Conservation (phyloP, 2,113 vertebrate genomes). For the Myiopsitta monachus region DNA sequence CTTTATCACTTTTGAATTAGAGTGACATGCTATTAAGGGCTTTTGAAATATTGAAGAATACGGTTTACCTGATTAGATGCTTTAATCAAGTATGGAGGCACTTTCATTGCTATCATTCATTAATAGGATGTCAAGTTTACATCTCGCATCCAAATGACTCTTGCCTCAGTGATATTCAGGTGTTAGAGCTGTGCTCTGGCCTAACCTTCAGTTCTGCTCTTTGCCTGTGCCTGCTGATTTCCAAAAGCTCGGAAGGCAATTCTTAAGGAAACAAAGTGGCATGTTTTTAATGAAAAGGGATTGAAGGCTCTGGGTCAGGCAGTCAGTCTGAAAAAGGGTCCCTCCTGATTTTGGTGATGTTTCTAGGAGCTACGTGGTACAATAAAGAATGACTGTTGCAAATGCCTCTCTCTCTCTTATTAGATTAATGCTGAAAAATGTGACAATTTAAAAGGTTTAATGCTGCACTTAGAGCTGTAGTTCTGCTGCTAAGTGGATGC, state of each 20-base stretch:
- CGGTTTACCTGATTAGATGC: background rate
- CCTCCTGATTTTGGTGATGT: slow-evolving; percentile 33
- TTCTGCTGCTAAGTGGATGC: slow-evolving; percentile 11
- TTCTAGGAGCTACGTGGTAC: slow-evolving; percentile 1
- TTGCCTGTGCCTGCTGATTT: background rate
- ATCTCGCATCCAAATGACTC: background rate
- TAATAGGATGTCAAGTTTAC: background rate
- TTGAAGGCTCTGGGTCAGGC: slow-evolving; percentile 36
- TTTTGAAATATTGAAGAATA: background rate
- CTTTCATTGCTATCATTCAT: background rate
- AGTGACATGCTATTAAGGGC: background rate
- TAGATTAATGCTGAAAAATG: slow-evolving; percentile 55
- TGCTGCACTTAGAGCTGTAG: slow-evolving; percentile 28
- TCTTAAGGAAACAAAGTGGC: background rate
- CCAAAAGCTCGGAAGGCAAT: background rate
- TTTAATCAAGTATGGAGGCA: background rate
- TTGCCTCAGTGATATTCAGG: background rate
- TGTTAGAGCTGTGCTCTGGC: background rate
- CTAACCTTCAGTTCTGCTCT: background rate
- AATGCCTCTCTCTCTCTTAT: slow-evolving; percentile 9
- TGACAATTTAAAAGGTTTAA: slow-evolving; percentile 50
- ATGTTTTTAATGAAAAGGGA: slow-evolving; percentile 34
- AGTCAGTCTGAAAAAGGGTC: background rate
- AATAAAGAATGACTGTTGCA: slow-evolving; percentile 41
- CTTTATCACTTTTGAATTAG: background rate